These are phyloP conservation scores for Tetragnatha montana DNA, from an alignment of 2,888 invertebrate genomes.

Conservation along the genomic window DNA sequence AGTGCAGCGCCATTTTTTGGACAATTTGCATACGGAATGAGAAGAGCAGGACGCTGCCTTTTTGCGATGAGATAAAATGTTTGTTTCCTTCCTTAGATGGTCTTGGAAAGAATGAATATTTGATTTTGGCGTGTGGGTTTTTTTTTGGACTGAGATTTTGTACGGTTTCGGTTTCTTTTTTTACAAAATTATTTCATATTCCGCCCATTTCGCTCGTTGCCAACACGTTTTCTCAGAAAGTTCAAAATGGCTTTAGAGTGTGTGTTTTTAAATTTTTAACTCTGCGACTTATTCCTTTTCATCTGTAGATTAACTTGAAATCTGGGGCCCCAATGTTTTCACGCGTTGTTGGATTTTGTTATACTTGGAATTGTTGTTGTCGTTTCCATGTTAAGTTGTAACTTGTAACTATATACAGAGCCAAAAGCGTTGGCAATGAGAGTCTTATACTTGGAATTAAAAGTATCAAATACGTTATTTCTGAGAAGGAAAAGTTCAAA, in stretches of 20 bases:
- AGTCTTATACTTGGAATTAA: no score
- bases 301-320: no score
- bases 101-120: constrained; percentile 33
- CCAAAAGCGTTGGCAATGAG: no score
- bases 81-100: background rate
- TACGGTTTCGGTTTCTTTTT: background rate
- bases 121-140: constrained; percentile 4
- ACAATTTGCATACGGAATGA: constrained; percentile 41
- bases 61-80: background rate
- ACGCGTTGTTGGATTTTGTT: no score
- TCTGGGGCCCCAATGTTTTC: no score
- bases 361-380: no score
- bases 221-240: background rate
- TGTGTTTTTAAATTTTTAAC: background rate
- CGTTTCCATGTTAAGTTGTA: no score
- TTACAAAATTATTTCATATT: background rate
- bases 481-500: no score
- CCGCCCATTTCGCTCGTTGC: background rate
- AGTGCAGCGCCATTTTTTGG: constrained; percentile 11
- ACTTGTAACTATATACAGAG: no score
- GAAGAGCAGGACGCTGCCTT: background rate
- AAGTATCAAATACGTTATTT: no score
- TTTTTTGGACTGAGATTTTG: background rate
- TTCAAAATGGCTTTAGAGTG: background rate
- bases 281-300: no score